Percentiles rank a stretch among this genome's conserved stretches.
Conservation (phyloP, 2,888 invertebrate genomes). For the Octonoba sinensis region DNA sequence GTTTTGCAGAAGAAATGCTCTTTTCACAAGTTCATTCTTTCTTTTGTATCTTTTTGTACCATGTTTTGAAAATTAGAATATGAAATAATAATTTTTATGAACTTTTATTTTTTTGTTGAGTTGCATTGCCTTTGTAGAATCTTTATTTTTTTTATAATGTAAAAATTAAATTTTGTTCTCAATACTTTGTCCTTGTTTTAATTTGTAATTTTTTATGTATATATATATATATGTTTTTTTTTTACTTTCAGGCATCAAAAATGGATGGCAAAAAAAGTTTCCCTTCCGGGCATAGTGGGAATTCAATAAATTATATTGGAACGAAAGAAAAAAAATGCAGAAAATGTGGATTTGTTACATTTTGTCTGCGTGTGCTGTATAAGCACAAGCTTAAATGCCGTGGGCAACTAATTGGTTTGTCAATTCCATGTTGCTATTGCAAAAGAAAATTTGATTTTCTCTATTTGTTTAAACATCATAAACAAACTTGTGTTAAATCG, state of each 20-base stretch:
- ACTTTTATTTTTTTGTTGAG: too few species aligned
- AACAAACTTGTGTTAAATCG: slow-evolving; percentile 28
- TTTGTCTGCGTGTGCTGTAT: slow-evolving; percentile 38
- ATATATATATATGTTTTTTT: background rate
- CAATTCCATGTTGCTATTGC: slow-evolving; percentile 36
- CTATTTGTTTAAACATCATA: slow-evolving; percentile 18
- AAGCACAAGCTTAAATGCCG: slow-evolving; percentile 32
- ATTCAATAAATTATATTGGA: background rate
- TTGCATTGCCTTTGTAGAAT: too few species aligned
- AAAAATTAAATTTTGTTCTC: too few species aligned
- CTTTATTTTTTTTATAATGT: too few species aligned
- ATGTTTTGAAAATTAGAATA: too few species aligned
- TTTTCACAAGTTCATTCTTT: too few species aligned
- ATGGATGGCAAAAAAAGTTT: slow-evolving; percentile 29
- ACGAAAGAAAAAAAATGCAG: slow-evolving; percentile 43
- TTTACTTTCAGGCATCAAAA: background rate
- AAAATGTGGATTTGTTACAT: slow-evolving; percentile 54
- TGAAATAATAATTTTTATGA: too few species aligned
- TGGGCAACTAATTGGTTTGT: slow-evolving; percentile 20
- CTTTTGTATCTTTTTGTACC: too few species aligned
- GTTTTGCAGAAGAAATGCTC: too few species aligned
- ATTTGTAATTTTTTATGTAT: too few species aligned
- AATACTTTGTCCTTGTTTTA: too few species aligned
- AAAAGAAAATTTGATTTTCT: slow-evolving; percentile 35
- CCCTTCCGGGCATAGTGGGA: too few species aligned